Conservation (phyloP, 2,888 invertebrate species). For the Plebejus melissa region DNA sequence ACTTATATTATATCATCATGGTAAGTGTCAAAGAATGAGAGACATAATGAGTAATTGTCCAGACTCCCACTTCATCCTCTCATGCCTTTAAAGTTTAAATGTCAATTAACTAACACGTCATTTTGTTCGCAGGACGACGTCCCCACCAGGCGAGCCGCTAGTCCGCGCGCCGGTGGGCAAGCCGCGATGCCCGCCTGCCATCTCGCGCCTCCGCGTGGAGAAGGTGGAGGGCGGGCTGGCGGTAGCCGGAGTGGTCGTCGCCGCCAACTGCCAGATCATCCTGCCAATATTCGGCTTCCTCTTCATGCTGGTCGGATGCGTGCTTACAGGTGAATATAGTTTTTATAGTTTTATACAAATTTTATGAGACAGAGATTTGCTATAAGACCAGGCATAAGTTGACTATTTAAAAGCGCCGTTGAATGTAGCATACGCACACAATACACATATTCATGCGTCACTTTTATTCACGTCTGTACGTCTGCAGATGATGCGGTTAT, state of each 20-base stretch:
- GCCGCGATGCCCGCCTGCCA: slow-evolving; percentile 82
- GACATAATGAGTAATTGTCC: no score
- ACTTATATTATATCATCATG: no score
- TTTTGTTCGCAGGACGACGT: slow-evolving; percentile 59
- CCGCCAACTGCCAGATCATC: slow-evolving; percentile 87
- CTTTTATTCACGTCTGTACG: no score
- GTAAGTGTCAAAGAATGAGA: no score
- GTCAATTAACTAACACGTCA: background rate
- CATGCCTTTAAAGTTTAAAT: background rate
- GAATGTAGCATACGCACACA: no score
- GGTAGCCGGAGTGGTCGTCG: slow-evolving; percentile 87
- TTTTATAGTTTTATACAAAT: no score
- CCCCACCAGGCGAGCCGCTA: slow-evolving; percentile 79
- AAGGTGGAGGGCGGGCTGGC: slow-evolving; percentile 88
- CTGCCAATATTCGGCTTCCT: slow-evolving; percentile 87
- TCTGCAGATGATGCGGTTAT: no score
- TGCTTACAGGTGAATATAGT: slow-evolving; percentile 81
- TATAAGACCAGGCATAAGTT: no score
- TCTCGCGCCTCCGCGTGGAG: slow-evolving; percentile 84
- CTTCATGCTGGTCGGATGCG: slow-evolving; percentile 86
- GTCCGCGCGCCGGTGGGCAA: slow-evolving; percentile 76
- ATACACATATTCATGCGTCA: no score
- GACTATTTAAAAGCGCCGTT: no score
- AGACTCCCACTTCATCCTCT: no score
- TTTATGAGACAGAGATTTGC: no score